A percentile compares a stretch with the other conserved stretches of the same genome.
Conservation (phyloP, 1,140 invertebrate genomes). For the Metaphire vulgaris region DNA sequence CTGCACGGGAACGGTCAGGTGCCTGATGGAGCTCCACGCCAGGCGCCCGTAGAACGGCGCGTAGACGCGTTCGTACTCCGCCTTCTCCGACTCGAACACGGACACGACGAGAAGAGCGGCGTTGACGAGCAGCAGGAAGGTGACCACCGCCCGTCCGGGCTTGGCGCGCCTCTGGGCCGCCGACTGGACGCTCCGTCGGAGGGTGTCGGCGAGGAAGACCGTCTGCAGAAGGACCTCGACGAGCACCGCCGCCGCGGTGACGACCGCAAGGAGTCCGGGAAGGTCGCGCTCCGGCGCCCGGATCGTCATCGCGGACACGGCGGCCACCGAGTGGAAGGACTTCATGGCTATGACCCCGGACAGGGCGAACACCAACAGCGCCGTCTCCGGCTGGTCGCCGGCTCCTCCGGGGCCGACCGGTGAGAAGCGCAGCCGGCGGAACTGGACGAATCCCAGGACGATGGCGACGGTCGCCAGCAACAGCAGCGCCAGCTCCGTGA, state of each 20-base stretch:
- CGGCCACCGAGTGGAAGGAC: background rate
- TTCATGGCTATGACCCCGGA: background rate
- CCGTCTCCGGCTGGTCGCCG: background rate
- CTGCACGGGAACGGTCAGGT: conserved; percentile 87
- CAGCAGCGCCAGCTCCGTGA: conserved; percentile 19
- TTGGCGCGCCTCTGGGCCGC: conserved; percentile 54
- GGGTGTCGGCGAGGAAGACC: conserved; percentile 84
- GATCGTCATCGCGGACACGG: background rate
- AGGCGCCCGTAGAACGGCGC: conserved; percentile 83
- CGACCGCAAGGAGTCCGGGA: background rate
- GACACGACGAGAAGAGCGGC: conserved; percentile 71
- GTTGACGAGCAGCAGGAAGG: conserved; percentile 72
- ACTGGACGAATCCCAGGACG: conserved; percentile 17
- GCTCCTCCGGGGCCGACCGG: background rate
- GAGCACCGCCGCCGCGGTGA: background rate
- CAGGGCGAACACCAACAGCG: background rate
- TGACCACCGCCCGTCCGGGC: conserved; percentile 69
- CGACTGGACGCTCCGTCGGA: conserved; percentile 55
- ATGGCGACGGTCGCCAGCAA: conserved; percentile 11
- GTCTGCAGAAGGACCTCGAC: conserved; percentile 62
- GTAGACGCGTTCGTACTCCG: conserved; percentile 41
- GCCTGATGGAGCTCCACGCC: conserved; percentile 97
- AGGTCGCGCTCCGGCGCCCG: background rate
- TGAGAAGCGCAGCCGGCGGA: background rate
- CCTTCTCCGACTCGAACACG: conserved; percentile 67